A percentile compares a stretch with the other conserved stretches of the same genome.
These are phyloP conservation scores for Eriosoma lanigerum DNA, from an alignment of 1,140 invertebrate species.

Conservation along the genomic window DNA sequence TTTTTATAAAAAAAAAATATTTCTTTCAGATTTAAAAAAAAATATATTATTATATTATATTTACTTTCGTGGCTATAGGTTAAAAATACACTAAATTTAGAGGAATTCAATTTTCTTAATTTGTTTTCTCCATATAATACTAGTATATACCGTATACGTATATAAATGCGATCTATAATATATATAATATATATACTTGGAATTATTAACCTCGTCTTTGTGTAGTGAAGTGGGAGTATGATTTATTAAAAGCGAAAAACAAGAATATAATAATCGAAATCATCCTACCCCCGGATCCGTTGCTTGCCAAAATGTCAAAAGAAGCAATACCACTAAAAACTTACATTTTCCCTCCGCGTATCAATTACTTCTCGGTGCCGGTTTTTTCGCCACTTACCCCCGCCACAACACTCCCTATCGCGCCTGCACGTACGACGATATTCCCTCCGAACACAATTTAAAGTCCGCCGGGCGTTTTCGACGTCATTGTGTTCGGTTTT, in stretches of 20 bases:
- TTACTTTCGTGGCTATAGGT: background rate
- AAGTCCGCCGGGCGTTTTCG: conserved; percentile 51
- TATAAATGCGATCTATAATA: no score
- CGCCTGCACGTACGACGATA: background rate
- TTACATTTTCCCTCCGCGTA: conserved; percentile 46
- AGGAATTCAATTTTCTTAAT: conserved; percentile 40
- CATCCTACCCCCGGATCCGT: background rate
- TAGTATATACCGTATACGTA: no score
- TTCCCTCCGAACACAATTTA: conserved; percentile 44
- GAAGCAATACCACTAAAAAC: conserved; percentile 51
- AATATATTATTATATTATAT: background rate
- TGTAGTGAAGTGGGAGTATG: conserved; percentile 39
- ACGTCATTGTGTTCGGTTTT: conserved; percentile 51
- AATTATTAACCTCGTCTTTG: conserved; percentile 11
- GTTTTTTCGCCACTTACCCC: conserved; percentile 46
- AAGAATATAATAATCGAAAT: conserved; percentile 45
- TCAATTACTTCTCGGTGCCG: conserved; percentile 49
- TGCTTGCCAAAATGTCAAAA: conserved; percentile 30
- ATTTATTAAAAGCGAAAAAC: conserved; percentile 44
- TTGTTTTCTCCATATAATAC: conserved; percentile 5
- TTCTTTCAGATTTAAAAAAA: background rate
- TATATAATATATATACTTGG: background rate
- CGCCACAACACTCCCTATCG: background rate
- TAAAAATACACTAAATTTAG: background rate
- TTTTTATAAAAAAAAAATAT: no score